Evolutionary conservation across 2,888 invertebrate species (phyloP).

Genomic region (Drosophila aldrichi): DNA sequence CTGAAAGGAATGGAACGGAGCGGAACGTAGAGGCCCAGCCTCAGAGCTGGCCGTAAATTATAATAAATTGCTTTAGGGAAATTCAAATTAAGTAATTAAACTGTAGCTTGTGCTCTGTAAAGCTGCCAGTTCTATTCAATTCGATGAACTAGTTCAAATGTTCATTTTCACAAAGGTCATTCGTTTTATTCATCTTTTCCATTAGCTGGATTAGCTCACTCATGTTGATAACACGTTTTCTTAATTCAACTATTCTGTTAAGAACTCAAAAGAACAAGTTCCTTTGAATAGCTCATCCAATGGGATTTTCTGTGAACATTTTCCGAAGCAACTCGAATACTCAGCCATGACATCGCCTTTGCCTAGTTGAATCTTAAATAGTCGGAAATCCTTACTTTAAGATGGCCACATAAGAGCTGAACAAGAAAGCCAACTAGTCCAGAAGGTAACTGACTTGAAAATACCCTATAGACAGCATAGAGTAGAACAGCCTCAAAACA

Average conservation of each 20-base stretch:
- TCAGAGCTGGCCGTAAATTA: constrained; percentile 51
- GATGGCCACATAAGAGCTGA: not conserved
- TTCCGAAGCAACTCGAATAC: not conserved
- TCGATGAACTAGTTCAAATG: constrained; percentile 24
- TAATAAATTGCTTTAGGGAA: constrained; percentile 76
- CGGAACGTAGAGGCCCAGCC: not conserved
- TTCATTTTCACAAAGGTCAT: not conserved
- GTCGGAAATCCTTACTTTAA: not conserved
- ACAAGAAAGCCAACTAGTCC: not conserved
- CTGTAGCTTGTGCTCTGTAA: not conserved
- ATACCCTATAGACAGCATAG: not conserved
- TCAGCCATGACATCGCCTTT: not conserved
- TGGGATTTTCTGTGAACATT: not conserved
- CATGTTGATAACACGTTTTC: no score
- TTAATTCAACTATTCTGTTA: no score
- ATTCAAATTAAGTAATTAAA: constrained; percentile 84
- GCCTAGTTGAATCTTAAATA: not conserved
- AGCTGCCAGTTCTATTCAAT: not conserved
- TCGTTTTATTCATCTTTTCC: not conserved
- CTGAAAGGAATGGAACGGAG: not conserved
- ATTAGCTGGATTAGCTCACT: no score
- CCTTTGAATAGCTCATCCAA: not conserved
- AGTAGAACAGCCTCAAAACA: no score
- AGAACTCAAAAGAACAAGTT: not conserved
- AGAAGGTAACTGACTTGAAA: not conserved